phyloP scores from a whole-genome alignment of 1,140 invertebrate genomes.

The Microplitis mediator region DNA sequence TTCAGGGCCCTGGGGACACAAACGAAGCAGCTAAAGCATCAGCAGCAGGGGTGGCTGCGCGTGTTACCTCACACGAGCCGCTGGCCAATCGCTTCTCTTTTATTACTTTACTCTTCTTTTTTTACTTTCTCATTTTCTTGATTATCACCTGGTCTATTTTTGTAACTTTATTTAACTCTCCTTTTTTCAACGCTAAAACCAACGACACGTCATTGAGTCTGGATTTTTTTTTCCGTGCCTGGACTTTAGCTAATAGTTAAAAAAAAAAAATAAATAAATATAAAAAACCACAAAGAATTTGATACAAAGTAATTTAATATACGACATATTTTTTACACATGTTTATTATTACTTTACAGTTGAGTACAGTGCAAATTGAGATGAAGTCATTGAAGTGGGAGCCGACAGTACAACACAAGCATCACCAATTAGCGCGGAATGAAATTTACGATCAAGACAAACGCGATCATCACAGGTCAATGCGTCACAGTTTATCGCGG shows the following conservation, averaged over 20 bases:
- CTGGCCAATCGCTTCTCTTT: conserved; percentile 4
- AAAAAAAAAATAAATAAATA: not conserved
- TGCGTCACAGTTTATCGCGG: conserved; percentile 42
- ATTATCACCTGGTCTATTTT: conserved; percentile 17
- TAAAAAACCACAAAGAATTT: not conserved
- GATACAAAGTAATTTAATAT: conserved; percentile 3
- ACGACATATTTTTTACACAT: not conserved
- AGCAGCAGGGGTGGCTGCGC: conserved; percentile 14
- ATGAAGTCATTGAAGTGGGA: conserved; percentile 62
- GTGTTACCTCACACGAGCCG: conserved; percentile 34
- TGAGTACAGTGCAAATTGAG: conserved; percentile 64
- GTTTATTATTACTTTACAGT: conserved; percentile 46
- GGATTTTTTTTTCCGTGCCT: conserved; percentile 1
- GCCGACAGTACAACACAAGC: conserved; percentile 48
- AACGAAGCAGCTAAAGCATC: not conserved
- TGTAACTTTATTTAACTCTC: not conserved
- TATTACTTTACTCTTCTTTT: not conserved
- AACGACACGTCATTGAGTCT: conserved; percentile 22
- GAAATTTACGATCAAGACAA: conserved; percentile 47
- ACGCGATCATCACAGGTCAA: conserved; percentile 40
- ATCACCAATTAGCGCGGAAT: conserved; percentile 46
- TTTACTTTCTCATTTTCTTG: conserved; percentile 3
- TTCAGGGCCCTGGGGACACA: conserved; percentile 1
- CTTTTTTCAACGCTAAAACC: conserved; percentile 1
- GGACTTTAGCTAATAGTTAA: not conserved